Evolutionary conservation across 1,140 invertebrate species (phyloP).

Genomic region (Prorops nasuta): DNA sequence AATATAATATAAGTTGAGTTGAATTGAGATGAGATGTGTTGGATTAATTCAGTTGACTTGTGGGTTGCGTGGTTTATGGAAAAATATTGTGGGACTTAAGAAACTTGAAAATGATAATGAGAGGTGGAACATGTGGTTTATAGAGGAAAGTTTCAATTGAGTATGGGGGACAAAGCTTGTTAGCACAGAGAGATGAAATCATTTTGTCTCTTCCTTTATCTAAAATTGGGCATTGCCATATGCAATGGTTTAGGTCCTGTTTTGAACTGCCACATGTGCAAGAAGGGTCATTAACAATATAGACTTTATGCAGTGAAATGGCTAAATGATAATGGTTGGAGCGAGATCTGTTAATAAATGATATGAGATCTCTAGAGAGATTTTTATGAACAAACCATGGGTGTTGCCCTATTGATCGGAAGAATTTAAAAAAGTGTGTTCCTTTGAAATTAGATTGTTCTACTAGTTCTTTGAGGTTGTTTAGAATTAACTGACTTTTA

Average conservation of each 20-base stretch:
- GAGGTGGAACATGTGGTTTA: too few relatives aligned
- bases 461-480: neutral
- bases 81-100: too few relatives aligned
- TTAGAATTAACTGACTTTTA: neutral
- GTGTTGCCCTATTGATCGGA: neutral
- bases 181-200: too few relatives aligned
- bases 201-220: neutral
- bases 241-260: constrained; percentile 1
- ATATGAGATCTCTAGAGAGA: neutral
- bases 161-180: too few relatives aligned
- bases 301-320: neutral
- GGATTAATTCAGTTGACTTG: too few relatives aligned
- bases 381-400: neutral
- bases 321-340: constrained; percentile 2
- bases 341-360: constrained; percentile 2
- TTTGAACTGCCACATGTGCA: neutral
- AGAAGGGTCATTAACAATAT: neutral
- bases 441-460: neutral
- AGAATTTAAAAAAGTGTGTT: neutral
- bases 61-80: too few relatives aligned
- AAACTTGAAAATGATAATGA: too few relatives aligned
- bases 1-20: too few relatives aligned
- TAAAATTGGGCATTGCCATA: constrained; percentile 5
- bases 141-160: too few relatives aligned
- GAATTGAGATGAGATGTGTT: too few relatives aligned